Conservation (phyloP, 1,140 invertebrate species). For the Solenopsis fugax region DNA sequence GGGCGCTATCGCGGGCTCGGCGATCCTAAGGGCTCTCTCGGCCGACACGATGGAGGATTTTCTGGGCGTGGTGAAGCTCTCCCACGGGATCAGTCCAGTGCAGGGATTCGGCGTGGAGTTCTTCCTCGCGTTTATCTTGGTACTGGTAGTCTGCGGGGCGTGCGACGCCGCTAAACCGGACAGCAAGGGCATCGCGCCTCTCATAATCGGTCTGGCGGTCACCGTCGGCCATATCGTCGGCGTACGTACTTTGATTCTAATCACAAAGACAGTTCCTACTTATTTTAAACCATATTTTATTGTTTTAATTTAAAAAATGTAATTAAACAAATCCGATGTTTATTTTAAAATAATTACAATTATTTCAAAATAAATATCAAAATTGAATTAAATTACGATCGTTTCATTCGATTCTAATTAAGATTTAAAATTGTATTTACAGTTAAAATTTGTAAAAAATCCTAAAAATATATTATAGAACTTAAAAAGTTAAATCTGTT, state of each 20-base stretch:
- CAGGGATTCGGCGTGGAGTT: conserved; percentile 96
- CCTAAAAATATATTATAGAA: not conserved
- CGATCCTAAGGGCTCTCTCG: conserved; percentile 87
- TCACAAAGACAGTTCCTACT: not conserved
- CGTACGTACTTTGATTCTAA: conserved; percentile 86
- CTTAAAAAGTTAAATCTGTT: not conserved
- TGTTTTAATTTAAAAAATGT: too few relatives aligned
- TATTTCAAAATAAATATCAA: not conserved
- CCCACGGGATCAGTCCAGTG: conserved; percentile 88
- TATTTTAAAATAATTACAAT: too few relatives aligned
- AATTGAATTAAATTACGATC: not conserved
- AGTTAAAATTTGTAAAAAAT: not conserved
- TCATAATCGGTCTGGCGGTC: conserved; percentile 96
- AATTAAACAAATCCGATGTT: too few relatives aligned
- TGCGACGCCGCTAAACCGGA: conserved; percentile 91
- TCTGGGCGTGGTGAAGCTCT: conserved; percentile 88
- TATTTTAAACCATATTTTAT: not conserved
- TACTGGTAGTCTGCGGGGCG: conserved; percentile 95
- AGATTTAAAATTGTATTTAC: not conserved
- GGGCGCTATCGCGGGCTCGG: conserved; percentile 95
- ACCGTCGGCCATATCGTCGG: conserved; percentile 95
- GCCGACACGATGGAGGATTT: conserved; percentile 81
- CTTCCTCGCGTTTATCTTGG: conserved; percentile 95
- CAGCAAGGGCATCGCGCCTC: conserved; percentile 93
- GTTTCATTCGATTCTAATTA: not conserved